A percentile compares a stretch with the other conserved stretches of the same genome.
Evolutionary conservation across 2,113 vertebrate species (phyloP).

Genomic region (Chaetura pelagica): DNA sequence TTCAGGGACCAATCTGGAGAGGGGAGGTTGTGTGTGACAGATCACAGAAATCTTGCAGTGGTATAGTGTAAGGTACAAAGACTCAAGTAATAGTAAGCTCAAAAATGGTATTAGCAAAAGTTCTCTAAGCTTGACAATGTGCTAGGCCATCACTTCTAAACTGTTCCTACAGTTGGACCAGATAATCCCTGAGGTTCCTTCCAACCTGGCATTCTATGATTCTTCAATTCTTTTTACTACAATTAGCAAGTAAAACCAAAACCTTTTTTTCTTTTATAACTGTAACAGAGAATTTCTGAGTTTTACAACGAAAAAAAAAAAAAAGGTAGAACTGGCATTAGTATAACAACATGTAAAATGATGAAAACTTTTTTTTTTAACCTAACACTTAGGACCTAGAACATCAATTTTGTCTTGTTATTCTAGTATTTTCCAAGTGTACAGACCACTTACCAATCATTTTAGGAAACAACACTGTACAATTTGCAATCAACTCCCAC

Average conservation of each 20-base stretch:
- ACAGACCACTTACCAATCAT: not conserved
- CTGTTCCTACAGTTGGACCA: too few relatives aligned
- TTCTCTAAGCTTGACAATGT: not conserved
- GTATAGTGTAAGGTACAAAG: not conserved
- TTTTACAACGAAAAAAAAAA: too few relatives aligned
- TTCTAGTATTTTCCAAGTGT: not conserved
- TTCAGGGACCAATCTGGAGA: not conserved
- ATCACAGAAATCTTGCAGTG: not conserved
- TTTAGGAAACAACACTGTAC: not conserved
- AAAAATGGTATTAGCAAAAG: not conserved
- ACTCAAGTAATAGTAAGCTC: not conserved
- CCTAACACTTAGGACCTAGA: not conserved
- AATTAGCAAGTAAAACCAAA: not conserved
- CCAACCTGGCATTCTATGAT: too few relatives aligned
- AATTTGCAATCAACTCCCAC: not conserved
- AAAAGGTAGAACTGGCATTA: not conserved
- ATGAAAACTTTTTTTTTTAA: not conserved
- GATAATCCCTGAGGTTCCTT: too few relatives aligned
- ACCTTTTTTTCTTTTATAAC: not conserved
- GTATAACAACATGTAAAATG: not conserved
- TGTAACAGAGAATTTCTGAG: not conserved
- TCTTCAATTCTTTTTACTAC: not conserved
- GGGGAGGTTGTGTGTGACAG: not conserved
- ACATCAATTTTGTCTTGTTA: not conserved
- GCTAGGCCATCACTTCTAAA: too few relatives aligned